A percentile compares a stretch with the other conserved stretches of the same genome.
Evolutionary conservation across 2,888 invertebrate species (phyloP).

Genomic region (Orchesella flavescens): DNA sequence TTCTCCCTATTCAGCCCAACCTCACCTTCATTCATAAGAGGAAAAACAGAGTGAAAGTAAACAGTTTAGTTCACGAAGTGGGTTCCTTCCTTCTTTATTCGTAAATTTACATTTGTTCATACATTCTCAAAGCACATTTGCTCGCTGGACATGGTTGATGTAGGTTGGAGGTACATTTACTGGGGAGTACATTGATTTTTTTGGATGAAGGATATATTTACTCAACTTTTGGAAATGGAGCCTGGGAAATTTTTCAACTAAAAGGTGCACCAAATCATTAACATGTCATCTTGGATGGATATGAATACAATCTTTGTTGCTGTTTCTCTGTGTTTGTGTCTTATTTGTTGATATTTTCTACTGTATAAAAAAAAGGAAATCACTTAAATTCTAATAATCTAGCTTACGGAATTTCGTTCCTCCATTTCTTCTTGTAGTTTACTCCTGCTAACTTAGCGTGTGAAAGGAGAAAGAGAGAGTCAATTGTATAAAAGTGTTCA

Average conservation of each 20-base stretch:
- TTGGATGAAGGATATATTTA: constrained; percentile 10
- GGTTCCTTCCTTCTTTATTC: background rate
- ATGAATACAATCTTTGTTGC: background rate
- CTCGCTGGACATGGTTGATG: constrained; percentile 18
- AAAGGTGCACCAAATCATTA: background rate
- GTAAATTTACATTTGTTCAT: background rate
- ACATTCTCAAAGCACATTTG: background rate
- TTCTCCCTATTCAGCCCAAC: constrained; percentile 18
- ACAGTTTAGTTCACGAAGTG: constrained; percentile 15
- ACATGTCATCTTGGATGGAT: background rate
- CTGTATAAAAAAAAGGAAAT: too few relatives aligned
- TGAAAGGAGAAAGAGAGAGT: too few relatives aligned
- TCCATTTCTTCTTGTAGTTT: too few relatives aligned
- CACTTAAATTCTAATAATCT: too few relatives aligned
- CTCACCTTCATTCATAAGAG: constrained; percentile 45
- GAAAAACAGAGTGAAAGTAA: constrained; percentile 37
- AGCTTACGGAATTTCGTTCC: too few relatives aligned
- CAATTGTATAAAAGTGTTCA: too few relatives aligned
- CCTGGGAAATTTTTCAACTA: background rate
- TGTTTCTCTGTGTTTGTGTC: constrained; percentile 14
- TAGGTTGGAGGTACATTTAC: constrained; percentile 5
- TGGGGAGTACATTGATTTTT: constrained; percentile 21
- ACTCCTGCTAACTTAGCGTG: too few relatives aligned
- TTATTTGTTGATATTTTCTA: background rate
- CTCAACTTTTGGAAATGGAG: background rate